Evolutionary conservation across 2,888 invertebrate genomes (phyloP).

Genomic region (Blera fallax): DNA sequence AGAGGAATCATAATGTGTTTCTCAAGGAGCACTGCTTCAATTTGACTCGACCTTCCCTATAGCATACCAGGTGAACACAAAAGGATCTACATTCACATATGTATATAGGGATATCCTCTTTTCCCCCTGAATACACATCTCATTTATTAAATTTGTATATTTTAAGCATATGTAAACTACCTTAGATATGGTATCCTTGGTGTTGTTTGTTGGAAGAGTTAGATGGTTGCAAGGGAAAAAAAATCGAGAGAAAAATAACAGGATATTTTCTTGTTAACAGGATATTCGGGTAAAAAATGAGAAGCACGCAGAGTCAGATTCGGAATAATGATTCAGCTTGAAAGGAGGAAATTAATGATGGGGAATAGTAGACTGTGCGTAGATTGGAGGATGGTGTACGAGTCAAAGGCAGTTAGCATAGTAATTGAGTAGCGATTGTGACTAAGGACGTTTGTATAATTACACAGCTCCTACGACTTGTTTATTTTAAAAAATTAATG

Average conservation of each 20-base stretch:
- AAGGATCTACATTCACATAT: conserved; percentile 1
- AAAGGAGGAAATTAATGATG: neutral
- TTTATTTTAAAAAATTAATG: too few relatives aligned
- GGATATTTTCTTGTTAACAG: conserved; percentile 15
- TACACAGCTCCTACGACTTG: too few relatives aligned
- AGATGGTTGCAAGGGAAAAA: neutral
- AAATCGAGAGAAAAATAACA: neutral
- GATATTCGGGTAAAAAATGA: neutral
- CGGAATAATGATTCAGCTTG: neutral
- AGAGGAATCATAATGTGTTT: conserved; percentile 13
- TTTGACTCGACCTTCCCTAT: neutral
- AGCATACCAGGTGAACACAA: neutral
- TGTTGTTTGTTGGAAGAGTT: conserved; percentile 11
- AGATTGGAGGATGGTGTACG: neutral
- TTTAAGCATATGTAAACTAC: conserved; percentile 30
- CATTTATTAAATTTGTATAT: conserved; percentile 46
- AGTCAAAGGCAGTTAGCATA: neutral
- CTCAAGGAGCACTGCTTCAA: neutral
- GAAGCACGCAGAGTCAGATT: neutral
- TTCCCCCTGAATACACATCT: conserved; percentile 12
- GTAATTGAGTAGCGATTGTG: neutral
- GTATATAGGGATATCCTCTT: conserved; percentile 18
- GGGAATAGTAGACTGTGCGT: neutral
- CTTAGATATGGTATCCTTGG: neutral
- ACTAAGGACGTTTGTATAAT: too few relatives aligned